phyloP scores from a whole-genome alignment of 2,797 vertebrate genomes.

The Vespertilio murinus region DNA sequence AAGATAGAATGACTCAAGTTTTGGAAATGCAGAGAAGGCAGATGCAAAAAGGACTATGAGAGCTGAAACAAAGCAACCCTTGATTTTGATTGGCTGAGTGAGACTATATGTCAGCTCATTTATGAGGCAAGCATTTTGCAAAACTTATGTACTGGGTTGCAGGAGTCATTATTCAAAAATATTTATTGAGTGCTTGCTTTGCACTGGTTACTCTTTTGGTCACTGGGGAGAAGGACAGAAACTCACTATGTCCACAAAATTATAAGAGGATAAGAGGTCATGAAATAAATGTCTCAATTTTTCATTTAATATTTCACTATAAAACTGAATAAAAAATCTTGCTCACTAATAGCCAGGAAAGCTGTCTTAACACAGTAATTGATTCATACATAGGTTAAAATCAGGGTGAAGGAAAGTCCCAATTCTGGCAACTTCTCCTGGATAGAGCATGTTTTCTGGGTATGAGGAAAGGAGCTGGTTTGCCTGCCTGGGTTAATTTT shows the following conservation, averaged over 20 bases:
- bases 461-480: not conserved
- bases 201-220: not conserved
- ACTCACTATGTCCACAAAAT: not conserved
- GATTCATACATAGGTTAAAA: not conserved
- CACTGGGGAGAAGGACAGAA: not conserved
- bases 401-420: not conserved
- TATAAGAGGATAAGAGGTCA: not conserved
- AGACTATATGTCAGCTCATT: not conserved
- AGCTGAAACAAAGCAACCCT: not conserved
- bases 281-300: not conserved
- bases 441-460: not conserved
- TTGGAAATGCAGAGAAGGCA: constrained; percentile 13
- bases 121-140: not conserved
- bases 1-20: not conserved
- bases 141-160: not conserved
- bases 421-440: not conserved
- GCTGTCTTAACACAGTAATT: not conserved
- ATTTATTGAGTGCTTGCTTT: not conserved
- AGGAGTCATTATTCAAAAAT: not conserved
- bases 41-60: not conserved
- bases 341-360: not conserved
- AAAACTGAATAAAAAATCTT: not conserved
- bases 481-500: not conserved
- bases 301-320: constrained; percentile 10
- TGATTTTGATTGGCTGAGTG: not conserved